Percentiles rank a stretch among this genome's conserved stretches.
Evolutionary conservation across 2,797 vertebrate species (phyloP).

Genomic region (Pipistrellus pygmaeus): DNA sequence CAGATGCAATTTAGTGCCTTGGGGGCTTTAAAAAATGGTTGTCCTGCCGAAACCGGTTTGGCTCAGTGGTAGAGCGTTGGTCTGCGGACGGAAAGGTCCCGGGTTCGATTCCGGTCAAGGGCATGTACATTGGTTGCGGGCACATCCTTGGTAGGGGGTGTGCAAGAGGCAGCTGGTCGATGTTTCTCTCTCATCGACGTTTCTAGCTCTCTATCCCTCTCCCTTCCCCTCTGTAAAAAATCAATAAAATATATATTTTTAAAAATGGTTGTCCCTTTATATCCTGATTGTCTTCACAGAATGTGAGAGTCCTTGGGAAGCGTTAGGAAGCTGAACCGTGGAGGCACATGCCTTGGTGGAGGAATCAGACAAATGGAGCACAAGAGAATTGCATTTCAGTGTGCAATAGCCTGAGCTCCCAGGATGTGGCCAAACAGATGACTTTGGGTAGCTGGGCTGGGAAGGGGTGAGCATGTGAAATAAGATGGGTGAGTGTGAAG

Average conservation of each 20-base stretch:
- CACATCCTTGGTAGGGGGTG: too few relatives aligned
- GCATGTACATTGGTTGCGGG: too few relatives aligned
- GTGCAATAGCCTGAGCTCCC: background rate
- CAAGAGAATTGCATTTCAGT: too few relatives aligned
- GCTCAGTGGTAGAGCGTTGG: too few relatives aligned
- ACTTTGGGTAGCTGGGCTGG: fast-evolving
- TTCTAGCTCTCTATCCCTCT: too few relatives aligned
- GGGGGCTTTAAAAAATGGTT: background rate
- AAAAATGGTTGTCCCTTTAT: background rate
- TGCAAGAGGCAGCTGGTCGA: too few relatives aligned
- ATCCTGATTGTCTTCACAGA: background rate
- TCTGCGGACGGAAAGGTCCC: too few relatives aligned
- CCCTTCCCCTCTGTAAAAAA: too few relatives aligned
- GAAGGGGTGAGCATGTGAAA: background rate
- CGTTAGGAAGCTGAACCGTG: background rate
- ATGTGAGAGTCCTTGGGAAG: background rate
- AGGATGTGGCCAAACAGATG: background rate
- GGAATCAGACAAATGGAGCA: too few relatives aligned
- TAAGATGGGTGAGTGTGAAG: background rate
- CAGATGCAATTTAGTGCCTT: background rate
- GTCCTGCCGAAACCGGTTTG: too few relatives aligned
- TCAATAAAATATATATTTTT: background rate
- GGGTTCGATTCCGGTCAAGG: too few relatives aligned
- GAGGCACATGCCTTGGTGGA: background rate
- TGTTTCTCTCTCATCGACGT: too few relatives aligned